Percentiles rank a stretch among this genome's conserved stretches.
These are phyloP conservation scores for Muricea muricata DNA, from an alignment of 92 coral and sea anemone genomes.

Conservation along the genomic window DNA sequence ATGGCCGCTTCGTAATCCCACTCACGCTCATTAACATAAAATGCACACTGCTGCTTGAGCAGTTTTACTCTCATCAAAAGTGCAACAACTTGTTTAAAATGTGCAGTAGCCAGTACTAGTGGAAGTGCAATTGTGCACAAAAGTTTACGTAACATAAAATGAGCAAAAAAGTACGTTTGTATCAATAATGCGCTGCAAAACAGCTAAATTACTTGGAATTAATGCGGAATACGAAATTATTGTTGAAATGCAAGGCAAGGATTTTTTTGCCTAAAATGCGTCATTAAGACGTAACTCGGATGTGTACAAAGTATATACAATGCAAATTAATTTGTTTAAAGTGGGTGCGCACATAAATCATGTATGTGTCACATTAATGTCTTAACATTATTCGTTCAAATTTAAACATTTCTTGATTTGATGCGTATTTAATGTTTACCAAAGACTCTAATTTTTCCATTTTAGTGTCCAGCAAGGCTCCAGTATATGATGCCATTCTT, in stretches of 20 bases:
- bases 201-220: not conserved
- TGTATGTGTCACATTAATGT: not conserved
- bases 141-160: too few relatives aligned
- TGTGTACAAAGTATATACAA: not conserved
- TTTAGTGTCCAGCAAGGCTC: too few relatives aligned
- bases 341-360: not conserved
- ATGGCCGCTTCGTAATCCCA: slow-evolving; percentile 13
- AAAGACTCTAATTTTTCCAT: not conserved
- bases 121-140: too few relatives aligned
- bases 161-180: too few relatives aligned
- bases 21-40: not conserved
- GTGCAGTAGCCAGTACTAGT: too few relatives aligned
- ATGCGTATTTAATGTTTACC: not conserved
- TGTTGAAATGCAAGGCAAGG: not conserved
- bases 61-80: not conserved
- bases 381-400: not conserved
- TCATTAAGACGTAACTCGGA: not conserved
- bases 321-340: not conserved
- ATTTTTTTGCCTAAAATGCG: not conserved
- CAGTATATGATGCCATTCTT: too few relatives aligned
- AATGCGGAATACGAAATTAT: not conserved
- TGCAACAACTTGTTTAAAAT: not conserved
- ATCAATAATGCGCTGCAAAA: too few relatives aligned
- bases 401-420: not conserved
- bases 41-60: not conserved